Evolutionary conservation across 1,140 invertebrate genomes (phyloP).

Genomic region (Apis dorsata): DNA sequence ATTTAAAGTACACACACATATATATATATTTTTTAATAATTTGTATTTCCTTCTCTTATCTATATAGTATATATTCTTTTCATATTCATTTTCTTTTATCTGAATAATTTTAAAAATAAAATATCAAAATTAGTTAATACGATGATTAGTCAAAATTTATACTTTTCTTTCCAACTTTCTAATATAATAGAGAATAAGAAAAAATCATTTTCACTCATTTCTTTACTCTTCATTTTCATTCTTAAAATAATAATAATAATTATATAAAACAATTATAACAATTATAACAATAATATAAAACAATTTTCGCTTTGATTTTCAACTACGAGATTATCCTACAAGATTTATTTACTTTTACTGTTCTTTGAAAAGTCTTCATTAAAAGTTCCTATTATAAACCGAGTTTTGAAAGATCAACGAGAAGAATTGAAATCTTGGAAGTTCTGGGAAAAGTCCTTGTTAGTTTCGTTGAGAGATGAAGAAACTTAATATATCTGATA

Average conservation of each 20-base stretch:
- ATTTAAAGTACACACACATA: no score
- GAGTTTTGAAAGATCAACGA: not conserved
- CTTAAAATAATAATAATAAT: not conserved
- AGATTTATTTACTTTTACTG: not conserved
- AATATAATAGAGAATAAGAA: not conserved
- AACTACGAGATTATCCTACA: not conserved
- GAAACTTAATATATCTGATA: constrained; percentile 21
- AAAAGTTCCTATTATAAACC: not conserved
- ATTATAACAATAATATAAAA: not conserved
- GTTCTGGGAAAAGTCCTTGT: not conserved
- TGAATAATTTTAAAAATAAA: no score
- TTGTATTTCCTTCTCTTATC: no score
- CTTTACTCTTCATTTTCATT: not conserved
- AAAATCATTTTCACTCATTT: not conserved
- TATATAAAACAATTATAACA: not conserved
- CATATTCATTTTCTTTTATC: no score
- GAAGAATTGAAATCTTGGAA: not conserved
- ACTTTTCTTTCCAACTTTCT: no score
- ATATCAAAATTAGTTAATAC: no score
- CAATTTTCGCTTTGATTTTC: not conserved
- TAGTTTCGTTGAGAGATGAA: not conserved
- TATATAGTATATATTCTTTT: no score
- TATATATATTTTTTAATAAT: no score
- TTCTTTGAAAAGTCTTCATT: not conserved
- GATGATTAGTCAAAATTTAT: no score